Evolutionary conservation across 2,888 invertebrate genomes (phyloP), one percentile per base, ranked within the genome.

Genomic region (Coelogynopora nodosa): DNA sequence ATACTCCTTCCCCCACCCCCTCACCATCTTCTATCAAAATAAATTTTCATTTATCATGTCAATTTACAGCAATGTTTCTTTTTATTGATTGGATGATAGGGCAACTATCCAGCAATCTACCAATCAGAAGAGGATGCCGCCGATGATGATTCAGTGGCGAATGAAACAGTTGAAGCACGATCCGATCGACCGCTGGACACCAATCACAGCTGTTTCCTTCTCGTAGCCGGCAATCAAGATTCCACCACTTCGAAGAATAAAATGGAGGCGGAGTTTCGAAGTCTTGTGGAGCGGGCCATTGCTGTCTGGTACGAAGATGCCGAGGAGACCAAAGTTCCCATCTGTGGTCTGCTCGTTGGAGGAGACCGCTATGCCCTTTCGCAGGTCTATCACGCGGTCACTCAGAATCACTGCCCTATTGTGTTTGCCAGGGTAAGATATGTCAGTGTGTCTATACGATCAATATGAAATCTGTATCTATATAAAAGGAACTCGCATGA

Each of bases 191-290:
- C 89, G 27, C 90, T 92, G 0, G 92, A 92, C 88, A 90, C 91
- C 0, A 92, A 92, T 88, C 92, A 92, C 89, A 90, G 92, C 0
- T 92, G 92, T 87, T 92, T 92, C 88, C 90, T 92, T 18, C 89
- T 92, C 80, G 91, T 92, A 1, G 90, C 92, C 88, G 92, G 91
- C 18, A 91, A 83, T 23, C 84, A n/a, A 0, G 84, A 85, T n/a
- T 0, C 23, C 18, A 86, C 27, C 85, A 84, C 5, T 18, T 84
- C 87, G 5, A 31, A 26, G n/a, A n/a, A 26, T 0, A 87, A 87
- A 23, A 23, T 27, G 5, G 67, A 67, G 30, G 84, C 85, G 13
- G 80, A 87, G 18, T 90, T 91, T 88, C 88, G 91, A 67, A 90
- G 91, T 0, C 88, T 89, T 82, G 89, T 92, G 30, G 92, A 91